These are phyloP conservation scores for Pomatostomus ruficeps DNA, from an alignment of 2,113 vertebrate genomes.

Conservation along the genomic window DNA sequence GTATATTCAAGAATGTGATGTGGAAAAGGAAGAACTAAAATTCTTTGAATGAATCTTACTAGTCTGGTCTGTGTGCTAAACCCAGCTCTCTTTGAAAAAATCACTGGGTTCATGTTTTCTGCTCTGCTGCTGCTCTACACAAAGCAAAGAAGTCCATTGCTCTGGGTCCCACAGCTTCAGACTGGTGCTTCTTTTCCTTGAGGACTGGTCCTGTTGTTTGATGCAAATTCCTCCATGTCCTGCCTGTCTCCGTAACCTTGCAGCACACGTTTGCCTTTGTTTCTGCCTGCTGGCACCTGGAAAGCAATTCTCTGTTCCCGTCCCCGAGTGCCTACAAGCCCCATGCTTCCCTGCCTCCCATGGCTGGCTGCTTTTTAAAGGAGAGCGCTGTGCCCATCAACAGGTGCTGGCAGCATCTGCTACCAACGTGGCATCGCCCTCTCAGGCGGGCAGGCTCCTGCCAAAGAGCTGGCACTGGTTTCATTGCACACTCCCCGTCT, in stretches of 20 bases:
- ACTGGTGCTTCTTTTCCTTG: not conserved
- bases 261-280: not conserved
- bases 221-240: not conserved
- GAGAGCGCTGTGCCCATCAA: not conserved
- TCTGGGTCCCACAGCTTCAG: not conserved
- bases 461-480: not conserved
- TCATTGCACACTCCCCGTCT: not conserved
- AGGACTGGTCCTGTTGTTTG: not conserved
- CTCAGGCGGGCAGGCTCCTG: not conserved
- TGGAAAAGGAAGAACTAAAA: not conserved
- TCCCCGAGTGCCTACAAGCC: not conserved
- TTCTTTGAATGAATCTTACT: not conserved
- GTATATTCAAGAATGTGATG: not conserved
- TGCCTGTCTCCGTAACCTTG: not conserved
- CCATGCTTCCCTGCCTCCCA: not conserved
- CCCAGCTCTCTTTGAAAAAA: not conserved
- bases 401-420: conserved; percentile 11
- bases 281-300: not conserved
- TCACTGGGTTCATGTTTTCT: not conserved
- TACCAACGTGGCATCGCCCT: not conserved
- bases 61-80: not conserved
- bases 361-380: not conserved
- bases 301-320: not conserved
- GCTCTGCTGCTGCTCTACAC: not conserved
- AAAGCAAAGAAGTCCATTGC: not conserved